Evolutionary conservation across 2,888 invertebrate genomes (phyloP).

Genomic region (Pterostichus madidus): DNA sequence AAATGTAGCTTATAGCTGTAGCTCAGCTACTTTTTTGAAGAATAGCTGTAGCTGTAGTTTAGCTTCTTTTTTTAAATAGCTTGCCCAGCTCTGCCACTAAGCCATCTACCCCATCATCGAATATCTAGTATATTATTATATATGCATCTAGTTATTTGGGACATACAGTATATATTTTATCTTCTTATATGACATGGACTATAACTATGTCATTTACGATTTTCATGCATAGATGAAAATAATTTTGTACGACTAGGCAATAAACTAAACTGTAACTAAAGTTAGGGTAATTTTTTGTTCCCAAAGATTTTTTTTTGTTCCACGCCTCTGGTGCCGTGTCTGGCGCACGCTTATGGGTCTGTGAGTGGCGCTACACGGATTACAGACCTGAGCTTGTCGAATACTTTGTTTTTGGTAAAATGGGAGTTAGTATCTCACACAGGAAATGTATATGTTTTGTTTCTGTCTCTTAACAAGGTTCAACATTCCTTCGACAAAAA

Average conservation of each 20-base stretch:
- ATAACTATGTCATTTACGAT: background rate
- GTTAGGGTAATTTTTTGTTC: slow-evolving; percentile 20
- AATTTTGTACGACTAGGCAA: background rate
- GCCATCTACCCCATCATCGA: too few relatives aligned
- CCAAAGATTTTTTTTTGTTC: background rate
- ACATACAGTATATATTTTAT: too few relatives aligned
- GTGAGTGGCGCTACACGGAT: slow-evolving; percentile 61
- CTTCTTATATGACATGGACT: too few relatives aligned
- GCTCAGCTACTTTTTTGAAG: too few relatives aligned
- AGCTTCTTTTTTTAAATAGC: too few relatives aligned
- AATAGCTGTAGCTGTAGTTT: too few relatives aligned
- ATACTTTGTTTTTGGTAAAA: slow-evolving; percentile 62
- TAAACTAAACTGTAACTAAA: slow-evolving; percentile 3
- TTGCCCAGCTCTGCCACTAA: too few relatives aligned
- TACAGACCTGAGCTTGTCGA: slow-evolving; percentile 52
- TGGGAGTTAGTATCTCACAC: slow-evolving; percentile 56
- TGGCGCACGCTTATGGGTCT: slow-evolving; percentile 59
- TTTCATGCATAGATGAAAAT: background rate
- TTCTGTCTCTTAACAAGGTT: slow-evolving; percentile 49
- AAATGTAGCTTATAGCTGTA: too few relatives aligned
- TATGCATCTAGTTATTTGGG: too few relatives aligned
- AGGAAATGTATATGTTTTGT: slow-evolving; percentile 62
- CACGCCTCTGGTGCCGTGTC: slow-evolving; percentile 18
- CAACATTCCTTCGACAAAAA: slow-evolving; percentile 50
- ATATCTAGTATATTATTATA: too few relatives aligned